Conservation (phyloP, 2,888 invertebrate species). For the Anthoptus insignis region DNA sequence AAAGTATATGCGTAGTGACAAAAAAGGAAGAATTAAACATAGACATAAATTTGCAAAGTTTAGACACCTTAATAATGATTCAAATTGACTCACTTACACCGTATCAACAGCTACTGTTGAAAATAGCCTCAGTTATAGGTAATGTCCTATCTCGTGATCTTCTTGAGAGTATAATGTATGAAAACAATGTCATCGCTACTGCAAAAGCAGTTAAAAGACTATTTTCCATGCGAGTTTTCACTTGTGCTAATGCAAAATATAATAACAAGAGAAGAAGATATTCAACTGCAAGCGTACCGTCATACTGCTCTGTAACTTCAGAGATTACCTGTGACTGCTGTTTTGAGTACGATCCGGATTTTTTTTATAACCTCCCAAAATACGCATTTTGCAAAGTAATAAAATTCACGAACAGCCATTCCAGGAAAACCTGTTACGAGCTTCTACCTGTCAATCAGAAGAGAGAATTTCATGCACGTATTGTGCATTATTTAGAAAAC, state of each 20-base stretch:
- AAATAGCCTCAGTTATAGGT: conserved; percentile 87
- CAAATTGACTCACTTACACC: conserved; percentile 86
- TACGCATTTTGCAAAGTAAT: conserved; percentile 87
- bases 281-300: conserved; percentile 48
- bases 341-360: conserved; percentile 71
- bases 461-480: conserved; percentile 84
- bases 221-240: conserved; percentile 83
- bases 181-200: conserved; percentile 78
- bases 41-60: conserved; percentile 73
- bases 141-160: conserved; percentile 81
- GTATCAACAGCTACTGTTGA: conserved; percentile 87
- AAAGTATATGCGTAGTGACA: conserved; percentile 68
- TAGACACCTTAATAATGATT: conserved; percentile 82
- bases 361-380: conserved; percentile 71
- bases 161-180: conserved; percentile 84
- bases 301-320: conserved; percentile 46
- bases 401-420: conserved; percentile 82
- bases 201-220: conserved; percentile 85
- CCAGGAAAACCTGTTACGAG: conserved; percentile 84
- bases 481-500: conserved; percentile 80
- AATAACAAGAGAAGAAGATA: conserved; percentile 54
- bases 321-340: conserved; percentile 69
- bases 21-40: conserved; percentile 69
- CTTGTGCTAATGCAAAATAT: conserved; percentile 76
- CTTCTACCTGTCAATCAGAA: conserved; percentile 84